These are phyloP conservation scores for Arenicola marina DNA, from an alignment of 2,888 invertebrate species.

Conservation along the genomic window DNA sequence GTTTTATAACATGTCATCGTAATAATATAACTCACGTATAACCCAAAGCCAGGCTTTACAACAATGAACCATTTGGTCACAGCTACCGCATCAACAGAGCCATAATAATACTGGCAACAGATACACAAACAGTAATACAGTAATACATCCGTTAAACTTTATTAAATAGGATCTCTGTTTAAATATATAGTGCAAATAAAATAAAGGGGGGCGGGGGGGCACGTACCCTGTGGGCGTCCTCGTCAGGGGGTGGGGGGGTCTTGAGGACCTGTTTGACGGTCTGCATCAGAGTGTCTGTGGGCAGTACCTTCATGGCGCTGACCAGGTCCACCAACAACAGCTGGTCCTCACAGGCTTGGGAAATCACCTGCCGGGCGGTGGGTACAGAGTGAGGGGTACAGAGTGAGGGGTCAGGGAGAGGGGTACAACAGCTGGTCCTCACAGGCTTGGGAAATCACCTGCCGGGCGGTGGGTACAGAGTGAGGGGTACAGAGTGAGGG, in stretches of 20 bases:
- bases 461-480: slow-evolving; percentile 34
- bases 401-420: neutral
- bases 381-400: neutral
- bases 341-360: slow-evolving; percentile 67
- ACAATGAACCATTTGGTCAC: too few species aligned
- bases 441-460: slow-evolving; percentile 68
- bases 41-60: too few species aligned
- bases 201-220: too few species aligned
- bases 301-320: slow-evolving; percentile 80
- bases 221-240: slow-evolving; percentile 47
- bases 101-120: too few species aligned
- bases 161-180: too few species aligned
- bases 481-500: neutral
- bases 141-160: too few species aligned
- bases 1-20: too few species aligned
- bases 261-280: slow-evolving; percentile 81
- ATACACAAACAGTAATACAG: too few species aligned
- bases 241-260: slow-evolving; percentile 67
- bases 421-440: slow-evolving; percentile 71
- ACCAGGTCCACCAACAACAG: slow-evolving; percentile 78
- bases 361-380: slow-evolving; percentile 66
- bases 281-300: slow-evolving; percentile 81
- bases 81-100: too few species aligned
- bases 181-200: too few species aligned
- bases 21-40: too few species aligned